A percentile compares a stretch with the other conserved stretches of the same genome.
phyloP scores from a whole-genome alignment of 2,797 vertebrate species.

The Glossophaga mutica region DNA sequence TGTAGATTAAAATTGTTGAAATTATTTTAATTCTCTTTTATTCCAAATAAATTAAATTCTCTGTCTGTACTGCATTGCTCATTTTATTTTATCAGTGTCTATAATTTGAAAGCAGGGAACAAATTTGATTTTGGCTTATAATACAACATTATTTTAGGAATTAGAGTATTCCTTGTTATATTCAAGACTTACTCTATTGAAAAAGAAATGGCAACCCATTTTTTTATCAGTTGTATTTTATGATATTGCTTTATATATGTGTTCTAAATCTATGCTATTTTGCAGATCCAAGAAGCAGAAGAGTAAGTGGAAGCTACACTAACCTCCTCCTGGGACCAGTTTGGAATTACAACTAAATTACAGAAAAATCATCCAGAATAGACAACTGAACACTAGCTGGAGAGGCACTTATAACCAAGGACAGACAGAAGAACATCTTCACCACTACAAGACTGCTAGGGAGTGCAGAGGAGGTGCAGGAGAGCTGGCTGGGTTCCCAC shows the following conservation, averaged over 20 bases:
- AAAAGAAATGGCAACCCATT: conserved; percentile 48
- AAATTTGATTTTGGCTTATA: conserved; percentile 65
- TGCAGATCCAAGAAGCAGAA: neutral
- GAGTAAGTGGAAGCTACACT: neutral
- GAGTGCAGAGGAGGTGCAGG: neutral
- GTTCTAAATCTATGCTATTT: neutral
- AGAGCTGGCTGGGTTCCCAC: neutral
- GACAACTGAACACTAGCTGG: neutral
- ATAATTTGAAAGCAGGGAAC: conserved; percentile 68
- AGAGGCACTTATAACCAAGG: neutral
- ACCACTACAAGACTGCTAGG: neutral
- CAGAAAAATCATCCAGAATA: neutral
- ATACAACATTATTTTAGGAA: conserved; percentile 46
- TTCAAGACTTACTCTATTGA: conserved; percentile 36
- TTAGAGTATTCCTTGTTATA: conserved; percentile 56
- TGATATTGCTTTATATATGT: neutral
- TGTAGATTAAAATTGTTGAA: conserved; percentile 35
- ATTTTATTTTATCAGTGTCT: conserved; percentile 66
- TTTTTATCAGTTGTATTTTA: conserved; percentile 48
- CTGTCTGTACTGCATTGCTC: conserved; percentile 49
- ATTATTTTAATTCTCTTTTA: conserved; percentile 63
- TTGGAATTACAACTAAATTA: neutral
- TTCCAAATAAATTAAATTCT: conserved; percentile 66
- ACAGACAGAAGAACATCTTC: neutral
- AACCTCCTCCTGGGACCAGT: neutral